Evolutionary conservation across 2,113 vertebrate genomes (phyloP), one percentile per base, ranked within the genome.

Genomic region (Onychostoma macrolepis): DNA sequence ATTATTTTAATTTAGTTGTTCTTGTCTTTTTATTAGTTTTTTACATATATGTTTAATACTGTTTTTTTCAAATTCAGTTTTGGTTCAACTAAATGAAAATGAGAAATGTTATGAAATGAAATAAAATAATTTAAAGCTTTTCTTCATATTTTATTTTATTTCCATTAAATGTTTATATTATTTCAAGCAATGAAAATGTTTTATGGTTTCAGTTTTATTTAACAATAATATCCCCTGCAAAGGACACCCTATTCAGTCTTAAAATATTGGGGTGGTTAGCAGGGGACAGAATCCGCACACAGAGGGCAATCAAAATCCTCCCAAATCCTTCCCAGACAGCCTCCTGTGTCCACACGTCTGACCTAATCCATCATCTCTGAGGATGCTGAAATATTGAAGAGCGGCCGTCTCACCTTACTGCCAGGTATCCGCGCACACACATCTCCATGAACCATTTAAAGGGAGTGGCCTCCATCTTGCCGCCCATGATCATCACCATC

Each of bases 381-480:
- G 83, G 67, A 72, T 21, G 19, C 84, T 89, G 61, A 85, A 90
- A 87, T 85, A 88, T 88, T 88, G 63, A 85, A 67, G 4, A 45
- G 76, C 5, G 12, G 7, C 15, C 8, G 26, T 81, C 45, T 96
- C 89, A 99, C 98, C 98, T 94, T 84, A 99, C 98, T 0, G 98
- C 98, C 93, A 99, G 95, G 88, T 99, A 99, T 86, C 98, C 98
- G 8, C 97, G 95, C 89, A 99, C 97, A 72, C 98, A 99, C 98
- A 99, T 99, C 94, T 99, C 98, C 98, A 99, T 99, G 94, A 99
- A 99, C 98, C 98, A 99, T 83, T 99, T 99, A 94, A 99, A 99
- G 0, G 98, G 98, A 0, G 98, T 99, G 85, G 98, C 98, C 92
- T 99, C 98, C 97, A 99, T 99, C 93, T 99, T 99, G 19, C 98